Conservation (phyloP, 2,797 vertebrate genomes). For the Lerista edwardsae region DNA sequence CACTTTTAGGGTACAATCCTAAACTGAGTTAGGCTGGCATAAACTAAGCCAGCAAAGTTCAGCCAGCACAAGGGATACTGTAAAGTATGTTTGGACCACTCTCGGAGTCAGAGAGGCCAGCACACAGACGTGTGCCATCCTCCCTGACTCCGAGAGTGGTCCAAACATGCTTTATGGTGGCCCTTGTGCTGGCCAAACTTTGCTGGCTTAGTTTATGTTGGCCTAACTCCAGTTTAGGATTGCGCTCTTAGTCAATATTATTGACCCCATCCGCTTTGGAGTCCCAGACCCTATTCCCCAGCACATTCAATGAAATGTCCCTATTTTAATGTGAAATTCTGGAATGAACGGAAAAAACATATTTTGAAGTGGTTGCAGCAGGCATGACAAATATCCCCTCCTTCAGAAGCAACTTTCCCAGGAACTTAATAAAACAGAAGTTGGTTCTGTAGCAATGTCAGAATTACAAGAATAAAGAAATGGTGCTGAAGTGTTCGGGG, state of each 20-base stretch:
- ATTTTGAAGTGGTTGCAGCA: neutral
- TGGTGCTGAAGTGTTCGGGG: neutral
- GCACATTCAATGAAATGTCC: neutral
- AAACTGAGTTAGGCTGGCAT: too few species aligned
- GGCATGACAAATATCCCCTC: constrained; percentile 12
- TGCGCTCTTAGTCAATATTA: neutral
- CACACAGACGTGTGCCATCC: too few species aligned
- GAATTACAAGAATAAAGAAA: constrained; percentile 5
- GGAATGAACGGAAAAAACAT: neutral
- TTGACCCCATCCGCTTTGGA: neutral
- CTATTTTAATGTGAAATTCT: neutral
- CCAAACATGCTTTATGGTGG: too few species aligned
- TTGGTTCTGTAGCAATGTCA: neutral
- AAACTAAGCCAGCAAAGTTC: too few species aligned
- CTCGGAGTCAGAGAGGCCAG: too few species aligned
- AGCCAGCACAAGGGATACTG: too few species aligned
- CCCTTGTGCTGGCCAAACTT: too few species aligned
- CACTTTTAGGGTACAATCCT: too few species aligned
- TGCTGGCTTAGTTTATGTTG: too few species aligned
- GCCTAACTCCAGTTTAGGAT: too few species aligned
- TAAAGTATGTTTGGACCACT: too few species aligned
- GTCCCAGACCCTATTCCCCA: neutral
- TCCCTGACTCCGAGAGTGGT: too few species aligned
- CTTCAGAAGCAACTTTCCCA: constrained; percentile 15
- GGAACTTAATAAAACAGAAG: neutral